Conservation (phyloP, 2,797 vertebrate genomes). For the Diglossa cyanea region DNA sequence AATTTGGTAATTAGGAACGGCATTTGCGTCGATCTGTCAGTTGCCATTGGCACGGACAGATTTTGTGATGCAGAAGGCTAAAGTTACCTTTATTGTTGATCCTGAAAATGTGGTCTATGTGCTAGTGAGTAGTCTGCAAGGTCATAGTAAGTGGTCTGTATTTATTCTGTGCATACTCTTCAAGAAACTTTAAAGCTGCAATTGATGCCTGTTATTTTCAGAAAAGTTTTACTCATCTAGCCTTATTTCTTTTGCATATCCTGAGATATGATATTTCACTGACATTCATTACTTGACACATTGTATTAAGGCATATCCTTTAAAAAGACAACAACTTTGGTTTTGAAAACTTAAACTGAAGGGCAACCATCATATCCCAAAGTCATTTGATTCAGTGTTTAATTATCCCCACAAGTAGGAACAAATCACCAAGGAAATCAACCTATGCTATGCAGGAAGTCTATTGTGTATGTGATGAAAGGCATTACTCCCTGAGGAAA, state of each 20-base stretch:
- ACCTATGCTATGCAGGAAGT: neutral
- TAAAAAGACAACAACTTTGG: neutral
- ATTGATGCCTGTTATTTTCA: neutral
- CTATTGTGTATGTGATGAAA: constrained; percentile 5
- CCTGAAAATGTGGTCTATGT: neutral
- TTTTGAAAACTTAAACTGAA: neutral
- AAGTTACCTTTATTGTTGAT: neutral
- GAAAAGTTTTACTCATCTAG: neutral
- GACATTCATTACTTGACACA: neutral
- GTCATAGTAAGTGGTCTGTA: neutral
- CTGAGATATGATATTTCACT: neutral
- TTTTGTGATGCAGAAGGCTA: neutral
- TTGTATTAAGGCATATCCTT: neutral
- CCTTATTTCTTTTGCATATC: neutral
- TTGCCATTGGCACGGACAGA: neutral
- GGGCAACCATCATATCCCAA: neutral
- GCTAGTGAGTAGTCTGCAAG: neutral
- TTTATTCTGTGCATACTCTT: neutral
- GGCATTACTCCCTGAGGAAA: neutral
- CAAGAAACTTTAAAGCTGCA: neutral
- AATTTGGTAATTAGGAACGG: neutral
- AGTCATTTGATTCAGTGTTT: constrained; percentile 3
- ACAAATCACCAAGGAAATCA: constrained; percentile 30
- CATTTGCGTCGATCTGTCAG: neutral
- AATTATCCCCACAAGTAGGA: constrained; percentile 16